Conservation (phyloP, 2,113 vertebrate species). For the Grammomys surdaster region DNA sequence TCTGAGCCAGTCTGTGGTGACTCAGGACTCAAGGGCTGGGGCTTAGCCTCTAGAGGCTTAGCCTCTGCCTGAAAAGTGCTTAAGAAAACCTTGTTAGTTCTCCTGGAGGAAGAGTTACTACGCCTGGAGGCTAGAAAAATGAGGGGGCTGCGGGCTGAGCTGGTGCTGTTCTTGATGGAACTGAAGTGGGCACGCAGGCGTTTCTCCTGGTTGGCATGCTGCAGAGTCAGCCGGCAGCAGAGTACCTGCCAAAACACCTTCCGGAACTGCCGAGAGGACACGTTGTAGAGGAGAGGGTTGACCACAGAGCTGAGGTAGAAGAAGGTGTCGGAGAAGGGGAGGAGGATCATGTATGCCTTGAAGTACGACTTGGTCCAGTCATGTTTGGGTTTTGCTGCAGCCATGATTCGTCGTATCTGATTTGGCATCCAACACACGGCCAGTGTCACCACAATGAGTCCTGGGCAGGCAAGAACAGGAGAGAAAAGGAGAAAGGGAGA, state of each 20-base stretch:
- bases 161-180: constrained; percentile 30
- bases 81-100: constrained; percentile 72
- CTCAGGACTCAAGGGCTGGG: background rate
- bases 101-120: constrained; percentile 42
- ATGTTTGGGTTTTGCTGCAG: constrained; percentile 91
- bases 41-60: background rate
- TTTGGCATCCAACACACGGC: constrained; percentile 96
- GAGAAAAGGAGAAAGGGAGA: background rate
- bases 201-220: constrained; percentile 90
- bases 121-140: constrained; percentile 77
- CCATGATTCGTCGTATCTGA: constrained; percentile 95
- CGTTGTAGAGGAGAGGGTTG: constrained; percentile 96
- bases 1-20: constrained; percentile 40
- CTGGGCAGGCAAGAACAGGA: constrained; percentile 81
- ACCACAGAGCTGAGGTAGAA: constrained; percentile 98
- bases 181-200: constrained; percentile 62
- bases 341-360: constrained; percentile 88
- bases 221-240: constrained; percentile 89
- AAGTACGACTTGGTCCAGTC: constrained; percentile 91
- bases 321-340: constrained; percentile 93
- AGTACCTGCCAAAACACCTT: constrained; percentile 93
- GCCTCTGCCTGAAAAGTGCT: constrained; percentile 84
- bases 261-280: constrained; percentile 96
- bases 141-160: constrained; percentile 80
- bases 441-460: constrained; percentile 92